Evolutionary conservation across 1,140 invertebrate species (phyloP).

Genomic region (Pseudachorutes palmiensis): DNA sequence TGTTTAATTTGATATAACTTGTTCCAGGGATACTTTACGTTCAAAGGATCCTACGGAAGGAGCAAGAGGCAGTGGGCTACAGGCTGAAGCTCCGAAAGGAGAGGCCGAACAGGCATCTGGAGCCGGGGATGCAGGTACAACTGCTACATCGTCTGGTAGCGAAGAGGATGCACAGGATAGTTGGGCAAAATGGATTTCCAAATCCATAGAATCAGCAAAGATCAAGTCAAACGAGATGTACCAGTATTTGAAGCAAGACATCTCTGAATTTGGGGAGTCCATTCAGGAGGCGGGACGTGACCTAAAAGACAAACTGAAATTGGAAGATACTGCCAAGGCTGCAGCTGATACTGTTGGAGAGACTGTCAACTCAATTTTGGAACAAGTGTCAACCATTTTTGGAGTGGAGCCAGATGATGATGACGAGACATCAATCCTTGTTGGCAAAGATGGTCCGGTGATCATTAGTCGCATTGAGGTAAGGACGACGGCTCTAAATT

Average conservation of each 20-base stretch:
- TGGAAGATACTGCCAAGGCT: constrained; percentile 30
- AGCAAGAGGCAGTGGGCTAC: background rate
- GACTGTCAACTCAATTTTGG: constrained; percentile 24
- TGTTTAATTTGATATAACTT: too few relatives aligned
- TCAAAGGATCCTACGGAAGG: background rate
- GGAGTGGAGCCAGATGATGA: constrained; percentile 37
- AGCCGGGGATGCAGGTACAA: background rate
- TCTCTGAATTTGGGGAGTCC: constrained; percentile 34
- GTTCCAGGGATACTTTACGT: background rate
- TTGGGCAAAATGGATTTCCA: constrained; percentile 33
- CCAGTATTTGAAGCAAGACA: constrained; percentile 37
- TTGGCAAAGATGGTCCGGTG: background rate
- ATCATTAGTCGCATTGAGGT: constrained; percentile 27
- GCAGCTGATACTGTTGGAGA: constrained; percentile 23
- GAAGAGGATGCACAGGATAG: constrained; percentile 11
- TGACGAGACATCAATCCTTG: constrained; percentile 27
- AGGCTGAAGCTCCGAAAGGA: constrained; percentile 14
- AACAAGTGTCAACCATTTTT: constrained; percentile 37
- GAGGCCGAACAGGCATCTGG: background rate
- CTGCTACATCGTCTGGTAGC: background rate
- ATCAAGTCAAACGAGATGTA: constrained; percentile 35
- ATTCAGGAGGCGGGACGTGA: constrained; percentile 32
- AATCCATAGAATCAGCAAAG: constrained; percentile 23
- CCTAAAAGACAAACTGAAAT: constrained; percentile 34
- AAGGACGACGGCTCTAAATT: background rate